phyloP scores from a whole-genome alignment of 2,888 invertebrate species.

The Cephus pulcher region DNA sequence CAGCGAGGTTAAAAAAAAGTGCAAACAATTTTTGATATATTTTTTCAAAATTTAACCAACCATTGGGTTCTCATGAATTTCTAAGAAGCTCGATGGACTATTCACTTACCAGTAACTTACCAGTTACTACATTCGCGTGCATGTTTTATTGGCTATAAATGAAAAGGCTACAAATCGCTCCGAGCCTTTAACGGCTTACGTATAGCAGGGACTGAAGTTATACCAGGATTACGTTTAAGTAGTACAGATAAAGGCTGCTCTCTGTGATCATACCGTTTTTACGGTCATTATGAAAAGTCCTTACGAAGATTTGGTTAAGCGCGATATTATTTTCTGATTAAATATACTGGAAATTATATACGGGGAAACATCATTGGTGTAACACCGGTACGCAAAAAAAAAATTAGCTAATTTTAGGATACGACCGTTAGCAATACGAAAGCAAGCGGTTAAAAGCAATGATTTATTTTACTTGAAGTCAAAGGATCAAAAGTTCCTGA shows the following conservation, averaged over 20 bases:
- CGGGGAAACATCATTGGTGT: background rate
- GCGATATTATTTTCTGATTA: slow-evolving; percentile 53
- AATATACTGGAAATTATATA: background rate
- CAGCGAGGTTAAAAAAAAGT: background rate
- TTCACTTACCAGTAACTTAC: slow-evolving; percentile 50
- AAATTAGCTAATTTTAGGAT: background rate
- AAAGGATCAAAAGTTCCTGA: background rate
- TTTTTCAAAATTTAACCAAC: background rate
- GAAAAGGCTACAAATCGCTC: slow-evolving; percentile 55
- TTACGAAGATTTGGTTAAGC: slow-evolving; percentile 36
- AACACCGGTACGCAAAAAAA: background rate
- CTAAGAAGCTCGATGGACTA: slow-evolving; percentile 60
- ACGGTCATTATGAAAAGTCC: slow-evolving; percentile 46
- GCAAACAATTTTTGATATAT: background rate
- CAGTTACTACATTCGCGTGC: slow-evolving; percentile 50
- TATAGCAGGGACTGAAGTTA: background rate
- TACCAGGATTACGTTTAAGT: background rate
- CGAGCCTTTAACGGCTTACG: slow-evolving; percentile 24
- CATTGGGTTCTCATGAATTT: background rate
- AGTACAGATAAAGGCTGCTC: slow-evolving; percentile 6
- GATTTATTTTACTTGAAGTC: background rate
- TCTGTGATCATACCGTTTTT: slow-evolving; percentile 53
- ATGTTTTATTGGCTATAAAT: slow-evolving; percentile 62
- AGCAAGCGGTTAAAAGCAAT: background rate
- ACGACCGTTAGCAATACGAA: background rate